Percentiles rank a stretch among this genome's conserved stretches.
Conservation (phyloP, 2,113 vertebrate genomes). For the Hemicordylus capensis region DNA sequence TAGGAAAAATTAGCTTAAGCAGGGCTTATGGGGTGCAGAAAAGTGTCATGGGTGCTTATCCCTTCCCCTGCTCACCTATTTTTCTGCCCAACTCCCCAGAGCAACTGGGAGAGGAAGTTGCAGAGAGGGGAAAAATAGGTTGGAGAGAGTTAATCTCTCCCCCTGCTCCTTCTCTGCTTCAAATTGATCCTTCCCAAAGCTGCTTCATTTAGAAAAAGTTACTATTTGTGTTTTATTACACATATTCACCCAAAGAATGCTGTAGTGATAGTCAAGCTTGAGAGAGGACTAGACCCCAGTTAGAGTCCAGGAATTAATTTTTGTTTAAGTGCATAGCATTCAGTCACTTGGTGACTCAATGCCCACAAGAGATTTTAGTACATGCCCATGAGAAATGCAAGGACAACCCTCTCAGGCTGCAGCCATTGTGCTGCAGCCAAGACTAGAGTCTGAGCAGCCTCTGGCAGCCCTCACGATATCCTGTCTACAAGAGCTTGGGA, state of each 20-base stretch:
- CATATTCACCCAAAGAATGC: neutral
- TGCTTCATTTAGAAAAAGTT: neutral
- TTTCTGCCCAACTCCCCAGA: no score
- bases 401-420: no score
- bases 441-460: neutral
- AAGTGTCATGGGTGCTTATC: neutral
- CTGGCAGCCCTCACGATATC: neutral
- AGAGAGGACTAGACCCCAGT: no score
- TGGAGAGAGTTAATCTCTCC: neutral
- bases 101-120: neutral
- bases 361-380: no score
- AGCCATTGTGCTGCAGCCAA: neutral
- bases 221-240: neutral
- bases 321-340: no score
- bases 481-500: neutral
- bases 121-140: neutral
- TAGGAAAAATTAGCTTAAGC: neutral
- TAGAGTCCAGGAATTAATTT: no score
- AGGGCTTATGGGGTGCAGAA: neutral
- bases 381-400: no score
- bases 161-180: neutral
- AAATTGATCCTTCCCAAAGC: neutral
- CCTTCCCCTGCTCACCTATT: neutral
- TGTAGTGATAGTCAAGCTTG: no score
- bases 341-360: no score